These are phyloP conservation scores for Bradypodion pumilum DNA, from an alignment of 2,797 vertebrate genomes.

Conservation along the genomic window DNA sequence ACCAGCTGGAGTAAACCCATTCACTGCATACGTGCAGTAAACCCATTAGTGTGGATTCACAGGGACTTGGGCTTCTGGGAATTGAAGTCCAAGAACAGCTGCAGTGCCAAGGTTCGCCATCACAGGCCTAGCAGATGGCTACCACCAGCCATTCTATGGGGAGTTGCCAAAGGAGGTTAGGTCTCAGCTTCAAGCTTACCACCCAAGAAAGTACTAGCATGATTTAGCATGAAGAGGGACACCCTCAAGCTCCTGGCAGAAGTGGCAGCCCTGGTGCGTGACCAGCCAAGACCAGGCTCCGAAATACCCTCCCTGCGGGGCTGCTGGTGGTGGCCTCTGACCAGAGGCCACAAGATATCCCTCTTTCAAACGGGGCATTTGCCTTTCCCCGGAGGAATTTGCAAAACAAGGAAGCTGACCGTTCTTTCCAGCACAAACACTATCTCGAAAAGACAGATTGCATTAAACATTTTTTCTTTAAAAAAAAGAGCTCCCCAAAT, in stretches of 20 bases:
- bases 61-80: too few relatives aligned
- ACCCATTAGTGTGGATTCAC: too few relatives aligned
- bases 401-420: neutral
- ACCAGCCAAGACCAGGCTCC: slow-evolving; percentile 39
- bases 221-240: neutral
- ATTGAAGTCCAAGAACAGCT: too few relatives aligned
- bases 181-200: neutral
- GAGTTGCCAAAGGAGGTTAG: slow-evolving; percentile 29
- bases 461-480: slow-evolving; percentile 4
- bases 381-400: neutral
- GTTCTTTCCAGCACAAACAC: slow-evolving; percentile 40
- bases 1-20: too few relatives aligned
- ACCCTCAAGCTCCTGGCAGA: slow-evolving; percentile 1
- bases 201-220: neutral
- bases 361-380: neutral
- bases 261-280: slow-evolving; percentile 16
- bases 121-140: neutral
- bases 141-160: neutral
- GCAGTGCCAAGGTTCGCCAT: too few relatives aligned
- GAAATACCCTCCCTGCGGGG: slow-evolving; percentile 29
- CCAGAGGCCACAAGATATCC: slow-evolving; percentile 6
- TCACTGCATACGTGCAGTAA: too few relatives aligned
- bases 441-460: slow-evolving; percentile 13
- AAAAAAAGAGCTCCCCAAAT: slow-evolving; percentile 48
- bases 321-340: slow-evolving; percentile 21